Percentiles rank a stretch among this genome's conserved stretches.
Evolutionary conservation across 1,140 invertebrate genomes (phyloP).

Genomic region (Goniozus legneri): DNA sequence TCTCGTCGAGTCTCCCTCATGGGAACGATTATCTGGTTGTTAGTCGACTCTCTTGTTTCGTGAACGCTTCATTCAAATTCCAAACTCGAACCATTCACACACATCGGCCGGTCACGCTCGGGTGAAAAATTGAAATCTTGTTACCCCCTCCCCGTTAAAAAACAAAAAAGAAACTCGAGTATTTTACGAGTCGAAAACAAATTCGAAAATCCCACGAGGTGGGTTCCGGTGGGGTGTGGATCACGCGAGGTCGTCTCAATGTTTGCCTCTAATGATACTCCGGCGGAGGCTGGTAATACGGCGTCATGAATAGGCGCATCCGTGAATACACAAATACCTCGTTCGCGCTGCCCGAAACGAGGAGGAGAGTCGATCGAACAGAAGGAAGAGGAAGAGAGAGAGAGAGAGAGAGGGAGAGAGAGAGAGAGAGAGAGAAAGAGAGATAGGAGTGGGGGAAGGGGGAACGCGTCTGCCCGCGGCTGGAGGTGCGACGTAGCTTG

Average conservation of each 20-base stretch:
- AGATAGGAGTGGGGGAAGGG: constrained; percentile 15
- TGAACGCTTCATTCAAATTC: too few relatives aligned
- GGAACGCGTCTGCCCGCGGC: constrained; percentile 42
- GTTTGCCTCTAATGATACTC: constrained; percentile 13
- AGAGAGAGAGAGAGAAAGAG: constrained; percentile 19
- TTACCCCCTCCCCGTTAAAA: too few relatives aligned
- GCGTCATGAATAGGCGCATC: constrained; percentile 21
- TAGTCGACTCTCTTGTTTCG: constrained; percentile 26
- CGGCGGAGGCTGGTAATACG: constrained; percentile 10
- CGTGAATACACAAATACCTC: constrained; percentile 42
- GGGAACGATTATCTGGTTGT: constrained; percentile 43
- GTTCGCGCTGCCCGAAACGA: background rate
- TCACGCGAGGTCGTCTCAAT: constrained; percentile 8
- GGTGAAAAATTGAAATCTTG: too few relatives aligned
- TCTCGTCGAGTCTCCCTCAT: constrained; percentile 12
- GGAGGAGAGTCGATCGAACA: too few relatives aligned
- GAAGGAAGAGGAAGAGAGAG: constrained; percentile 18
- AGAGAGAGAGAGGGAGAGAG: constrained; percentile 15
- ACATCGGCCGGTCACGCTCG: too few relatives aligned
- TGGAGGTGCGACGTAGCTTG: constrained; percentile 52
- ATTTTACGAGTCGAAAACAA: too few relatives aligned
- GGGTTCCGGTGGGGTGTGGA: constrained; percentile 5
- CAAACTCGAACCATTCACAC: too few relatives aligned
- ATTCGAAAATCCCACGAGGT: background rate
- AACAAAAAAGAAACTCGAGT: too few relatives aligned